Percentiles rank a stretch among this genome's conserved stretches.
Conservation (phyloP, 1,140 invertebrate genomes). For the Spodoptera litura region DNA sequence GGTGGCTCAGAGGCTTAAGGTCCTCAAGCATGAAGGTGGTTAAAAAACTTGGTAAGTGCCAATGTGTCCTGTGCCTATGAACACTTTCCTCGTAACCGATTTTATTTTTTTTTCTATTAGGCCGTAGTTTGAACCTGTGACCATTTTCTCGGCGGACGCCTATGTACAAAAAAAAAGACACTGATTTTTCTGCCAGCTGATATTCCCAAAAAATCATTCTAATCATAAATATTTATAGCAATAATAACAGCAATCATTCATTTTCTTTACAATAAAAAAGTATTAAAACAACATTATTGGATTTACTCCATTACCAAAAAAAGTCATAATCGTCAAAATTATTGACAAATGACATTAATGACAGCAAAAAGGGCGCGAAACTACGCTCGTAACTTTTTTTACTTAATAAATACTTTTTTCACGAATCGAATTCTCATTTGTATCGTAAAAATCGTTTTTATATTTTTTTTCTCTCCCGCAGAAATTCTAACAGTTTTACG, state of each 20-base stretch:
- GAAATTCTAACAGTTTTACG: constrained; percentile 66
- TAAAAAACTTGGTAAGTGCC: no score
- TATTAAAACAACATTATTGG: constrained; percentile 1
- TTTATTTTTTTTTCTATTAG: no score
- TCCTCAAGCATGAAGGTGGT: no score
- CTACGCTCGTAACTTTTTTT: constrained; percentile 32
- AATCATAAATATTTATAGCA: constrained; percentile 4
- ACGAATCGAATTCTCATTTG: constrained; percentile 67
- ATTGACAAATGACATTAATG: constrained; percentile 40
- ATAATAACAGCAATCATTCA: constrained; percentile 36
- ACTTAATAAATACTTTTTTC: constrained; percentile 48
- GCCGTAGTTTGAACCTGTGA: no score
- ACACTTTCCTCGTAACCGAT: no score
- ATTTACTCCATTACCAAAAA: constrained; percentile 13
- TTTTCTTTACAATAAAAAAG: constrained; percentile 1
- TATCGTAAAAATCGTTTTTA: constrained; percentile 46
- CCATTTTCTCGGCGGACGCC: no score
- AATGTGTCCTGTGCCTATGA: no score
- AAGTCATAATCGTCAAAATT: constrained; percentile 54
- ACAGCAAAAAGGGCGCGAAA: constrained; percentile 50
- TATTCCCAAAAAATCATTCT: no score
- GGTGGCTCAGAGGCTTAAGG: no score
- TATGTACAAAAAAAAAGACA: no score
- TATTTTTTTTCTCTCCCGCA: constrained; percentile 29
- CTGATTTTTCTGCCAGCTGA: no score